Conservation (phyloP, 2,888 invertebrate species). For the Cryptophagus acutangulus region DNA sequence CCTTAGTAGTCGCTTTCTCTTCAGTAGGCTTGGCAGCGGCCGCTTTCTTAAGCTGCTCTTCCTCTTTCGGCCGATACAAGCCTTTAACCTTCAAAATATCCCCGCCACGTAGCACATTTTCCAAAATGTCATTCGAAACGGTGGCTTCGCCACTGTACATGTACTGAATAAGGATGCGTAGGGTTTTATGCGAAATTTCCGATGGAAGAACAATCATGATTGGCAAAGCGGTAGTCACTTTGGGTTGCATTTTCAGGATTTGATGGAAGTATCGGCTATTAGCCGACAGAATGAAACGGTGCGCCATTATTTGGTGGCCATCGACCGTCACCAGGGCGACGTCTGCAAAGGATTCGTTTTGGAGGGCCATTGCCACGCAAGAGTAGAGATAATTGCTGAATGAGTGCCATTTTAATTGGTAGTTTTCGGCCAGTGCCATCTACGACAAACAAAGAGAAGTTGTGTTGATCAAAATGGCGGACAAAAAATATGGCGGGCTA, state of each 20-base stretch:
- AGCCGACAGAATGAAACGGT: constrained; percentile 78
- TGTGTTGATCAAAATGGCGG: no score
- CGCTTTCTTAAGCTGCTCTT: constrained; percentile 6
- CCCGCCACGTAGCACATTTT: constrained; percentile 74
- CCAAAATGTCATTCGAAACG: constrained; percentile 78
- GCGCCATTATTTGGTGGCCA: constrained; percentile 76
- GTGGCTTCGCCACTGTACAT: constrained; percentile 81
- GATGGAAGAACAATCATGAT: constrained; percentile 72
- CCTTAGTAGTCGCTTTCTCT: constrained; percentile 8
- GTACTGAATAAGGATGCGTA: constrained; percentile 77
- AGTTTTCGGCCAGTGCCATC: constrained; percentile 65
- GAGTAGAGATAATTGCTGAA: constrained; percentile 77
- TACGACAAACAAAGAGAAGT: no score
- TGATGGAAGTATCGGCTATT: constrained; percentile 66
- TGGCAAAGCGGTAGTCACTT: constrained; percentile 41
- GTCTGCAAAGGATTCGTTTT: constrained; percentile 77
- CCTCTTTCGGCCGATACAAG: constrained; percentile 65
- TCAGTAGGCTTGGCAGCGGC: no score
- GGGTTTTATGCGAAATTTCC: constrained; percentile 72
- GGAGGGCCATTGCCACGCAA: constrained; percentile 66
- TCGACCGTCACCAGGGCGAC: constrained; percentile 74
- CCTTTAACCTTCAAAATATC: constrained; percentile 78
- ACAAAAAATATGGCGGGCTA: no score
- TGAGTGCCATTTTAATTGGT: constrained; percentile 86
- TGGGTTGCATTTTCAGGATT: constrained; percentile 48